Evolutionary conservation across 2,113 vertebrate genomes (phyloP).

Genomic region (Pogona vitticeps): DNA sequence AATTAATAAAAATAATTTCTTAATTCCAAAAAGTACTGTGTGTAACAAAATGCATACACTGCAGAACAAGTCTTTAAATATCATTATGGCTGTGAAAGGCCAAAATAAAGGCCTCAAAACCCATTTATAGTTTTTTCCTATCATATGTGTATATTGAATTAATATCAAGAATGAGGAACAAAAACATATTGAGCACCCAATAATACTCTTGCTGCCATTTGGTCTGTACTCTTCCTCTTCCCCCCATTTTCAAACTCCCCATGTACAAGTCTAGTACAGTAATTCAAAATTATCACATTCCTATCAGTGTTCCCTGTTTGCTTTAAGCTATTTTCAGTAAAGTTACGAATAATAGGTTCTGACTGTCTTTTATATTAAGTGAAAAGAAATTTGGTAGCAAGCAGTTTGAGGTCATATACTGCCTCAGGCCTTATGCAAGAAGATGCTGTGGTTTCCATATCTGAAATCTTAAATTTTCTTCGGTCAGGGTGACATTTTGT

Average conservation of each 20-base stretch:
- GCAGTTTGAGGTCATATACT: constrained; percentile 35
- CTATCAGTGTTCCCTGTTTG: not conserved
- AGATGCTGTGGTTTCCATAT: constrained; percentile 53
- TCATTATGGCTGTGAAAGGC: constrained; percentile 62
- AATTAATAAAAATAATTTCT: not conserved
- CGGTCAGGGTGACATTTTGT: constrained; percentile 40
- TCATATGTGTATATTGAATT: constrained; percentile 52
- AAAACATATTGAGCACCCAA: constrained; percentile 49
- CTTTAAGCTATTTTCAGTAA: constrained; percentile 11
- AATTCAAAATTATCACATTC: constrained; percentile 51
- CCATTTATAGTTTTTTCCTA: constrained; percentile 34
- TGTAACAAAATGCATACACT: constrained; percentile 67
- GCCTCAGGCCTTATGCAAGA: constrained; percentile 31
- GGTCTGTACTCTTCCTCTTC: constrained; percentile 22
- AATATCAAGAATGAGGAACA: constrained; percentile 24
- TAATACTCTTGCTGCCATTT: constrained; percentile 29
- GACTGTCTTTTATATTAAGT: not conserved
- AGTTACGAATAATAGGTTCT: constrained; percentile 46
- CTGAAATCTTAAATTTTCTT: constrained; percentile 35
- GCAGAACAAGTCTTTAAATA: constrained; percentile 60
- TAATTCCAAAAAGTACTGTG: constrained; percentile 46
- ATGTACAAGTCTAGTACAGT: constrained; percentile 56
- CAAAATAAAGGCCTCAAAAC: constrained; percentile 40
- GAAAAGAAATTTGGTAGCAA: constrained; percentile 33
- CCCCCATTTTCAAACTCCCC: constrained; percentile 30